These are phyloP conservation scores for Haplochromis burtoni DNA, from an alignment of 2,113 vertebrate genomes.

Conservation along the genomic window DNA sequence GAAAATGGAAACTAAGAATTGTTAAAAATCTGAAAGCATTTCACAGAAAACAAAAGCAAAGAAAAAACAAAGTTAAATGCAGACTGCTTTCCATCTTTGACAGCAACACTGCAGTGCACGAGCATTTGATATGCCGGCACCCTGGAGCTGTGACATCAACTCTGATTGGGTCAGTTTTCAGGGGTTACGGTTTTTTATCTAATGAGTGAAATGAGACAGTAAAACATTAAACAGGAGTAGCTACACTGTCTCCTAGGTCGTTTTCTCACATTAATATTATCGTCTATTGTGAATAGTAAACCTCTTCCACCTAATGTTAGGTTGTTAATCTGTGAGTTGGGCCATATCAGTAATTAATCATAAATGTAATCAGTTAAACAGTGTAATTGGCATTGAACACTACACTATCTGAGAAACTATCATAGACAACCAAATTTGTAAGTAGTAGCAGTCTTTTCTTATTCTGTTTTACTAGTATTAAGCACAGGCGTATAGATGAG, in stretches of 20 bases:
- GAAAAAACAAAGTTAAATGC: not conserved
- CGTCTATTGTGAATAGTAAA: not conserved
- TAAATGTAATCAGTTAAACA: too few relatives aligned
- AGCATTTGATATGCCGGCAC: not conserved
- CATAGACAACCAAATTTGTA: too few relatives aligned
- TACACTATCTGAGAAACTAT: too few relatives aligned
- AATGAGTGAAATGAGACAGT: not conserved
- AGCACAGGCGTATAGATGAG: too few relatives aligned
- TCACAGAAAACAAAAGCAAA: not conserved
- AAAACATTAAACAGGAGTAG: not conserved
- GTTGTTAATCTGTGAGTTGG: not conserved
- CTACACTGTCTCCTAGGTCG: not conserved
- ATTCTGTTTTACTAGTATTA: too few relatives aligned
- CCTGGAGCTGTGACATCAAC: not conserved
- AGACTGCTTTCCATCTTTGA: not conserved
- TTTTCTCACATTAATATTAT: not conserved
- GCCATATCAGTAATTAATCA: too few relatives aligned
- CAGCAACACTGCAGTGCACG: not conserved
- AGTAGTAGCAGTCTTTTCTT: too few relatives aligned
- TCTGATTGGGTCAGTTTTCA: not conserved
- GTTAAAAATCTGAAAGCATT: not conserved
- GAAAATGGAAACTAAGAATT: not conserved
- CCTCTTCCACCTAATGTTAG: not conserved
- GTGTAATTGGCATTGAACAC: too few relatives aligned
- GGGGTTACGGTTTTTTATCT: not conserved